Evolutionary conservation across 2,888 invertebrate genomes (phyloP).

Genomic region (Rhodophaea formosa): DNA sequence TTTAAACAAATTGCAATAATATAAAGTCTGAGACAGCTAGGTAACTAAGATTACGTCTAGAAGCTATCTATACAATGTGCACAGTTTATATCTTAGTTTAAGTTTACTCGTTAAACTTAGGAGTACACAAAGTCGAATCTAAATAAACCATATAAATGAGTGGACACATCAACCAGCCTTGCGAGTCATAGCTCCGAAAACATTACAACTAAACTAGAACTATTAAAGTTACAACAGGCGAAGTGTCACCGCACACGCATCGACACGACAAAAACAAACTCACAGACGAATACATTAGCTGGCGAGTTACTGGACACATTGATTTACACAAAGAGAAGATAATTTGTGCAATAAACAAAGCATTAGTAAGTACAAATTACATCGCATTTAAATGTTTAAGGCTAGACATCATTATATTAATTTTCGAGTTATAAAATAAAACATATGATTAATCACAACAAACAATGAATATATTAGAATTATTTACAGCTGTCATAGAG

Average conservation of each 20-base stretch:
- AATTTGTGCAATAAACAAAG: slow-evolving; percentile 38
- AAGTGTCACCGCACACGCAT: slow-evolving; percentile 35
- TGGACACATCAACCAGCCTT: slow-evolving; percentile 78
- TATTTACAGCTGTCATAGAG: slow-evolving; percentile 29
- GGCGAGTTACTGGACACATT: slow-evolving; percentile 6
- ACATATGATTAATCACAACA: slow-evolving; percentile 23
- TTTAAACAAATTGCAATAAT: slow-evolving; percentile 18
- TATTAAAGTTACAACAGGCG: slow-evolving; percentile 54
- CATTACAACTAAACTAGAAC: slow-evolving; percentile 53
- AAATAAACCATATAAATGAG: slow-evolving; percentile 55
- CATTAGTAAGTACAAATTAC: slow-evolving; percentile 31
- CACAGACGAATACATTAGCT: neutral
- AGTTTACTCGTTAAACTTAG: slow-evolving; percentile 25
- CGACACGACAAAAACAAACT: slow-evolving; percentile 14
- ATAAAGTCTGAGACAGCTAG: slow-evolving; percentile 26
- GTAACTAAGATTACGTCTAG: slow-evolving; percentile 29
- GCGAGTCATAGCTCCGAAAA: slow-evolving; percentile 56
- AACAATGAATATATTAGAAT: slow-evolving; percentile 27
- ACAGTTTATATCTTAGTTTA: slow-evolving; percentile 28
- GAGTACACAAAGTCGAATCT: slow-evolving; percentile 36
- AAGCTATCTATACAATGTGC: slow-evolving; percentile 29
- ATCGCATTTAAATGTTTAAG: slow-evolving; percentile 1
- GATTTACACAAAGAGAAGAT: slow-evolving; percentile 22
- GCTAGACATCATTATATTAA: slow-evolving; percentile 5
- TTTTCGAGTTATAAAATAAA: slow-evolving; percentile 8